Evolutionary conservation across 2,797 vertebrate genomes (phyloP).

Genomic region (Syncerus caffer): DNA sequence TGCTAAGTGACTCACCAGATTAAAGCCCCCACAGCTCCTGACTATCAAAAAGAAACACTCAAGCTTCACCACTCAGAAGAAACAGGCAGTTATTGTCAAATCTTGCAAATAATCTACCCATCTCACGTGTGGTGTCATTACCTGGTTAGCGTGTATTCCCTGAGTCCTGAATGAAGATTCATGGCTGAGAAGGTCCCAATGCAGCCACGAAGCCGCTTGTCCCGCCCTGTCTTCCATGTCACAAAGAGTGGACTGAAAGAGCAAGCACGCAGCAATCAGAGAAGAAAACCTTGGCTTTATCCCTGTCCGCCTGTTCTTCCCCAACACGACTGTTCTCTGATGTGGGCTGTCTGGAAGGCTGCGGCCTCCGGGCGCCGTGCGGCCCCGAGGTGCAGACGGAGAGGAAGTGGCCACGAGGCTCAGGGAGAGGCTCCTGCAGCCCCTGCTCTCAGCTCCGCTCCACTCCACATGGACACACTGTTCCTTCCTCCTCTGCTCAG

Average conservation of each 20-base stretch:
- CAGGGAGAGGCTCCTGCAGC: not conserved
- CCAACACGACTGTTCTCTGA: not conserved
- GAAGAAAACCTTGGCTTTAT: not conserved
- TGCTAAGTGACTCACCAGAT: not conserved
- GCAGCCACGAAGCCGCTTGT: slow-evolving; percentile 89
- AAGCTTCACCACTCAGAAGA: slow-evolving; percentile 14
- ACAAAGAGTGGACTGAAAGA: slow-evolving; percentile 88
- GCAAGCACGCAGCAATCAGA: slow-evolving; percentile 60
- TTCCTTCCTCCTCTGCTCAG: not conserved
- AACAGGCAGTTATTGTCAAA: not conserved
- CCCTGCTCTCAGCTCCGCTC: not conserved
- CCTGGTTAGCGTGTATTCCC: slow-evolving; percentile 92
- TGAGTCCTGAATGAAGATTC: slow-evolving; percentile 92
- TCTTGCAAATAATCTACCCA: not conserved
- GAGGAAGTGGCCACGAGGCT: not conserved
- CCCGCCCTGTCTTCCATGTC: slow-evolving; percentile 90
- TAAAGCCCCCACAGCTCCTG: not conserved
- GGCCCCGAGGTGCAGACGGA: not conserved
- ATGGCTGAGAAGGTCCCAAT: slow-evolving; percentile 91
- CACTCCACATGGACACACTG: not conserved
- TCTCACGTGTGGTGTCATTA: slow-evolving; percentile 62
- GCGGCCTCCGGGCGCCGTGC: not conserved
- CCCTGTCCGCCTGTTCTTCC: not conserved
- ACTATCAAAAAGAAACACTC: not conserved
- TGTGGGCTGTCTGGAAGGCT: not conserved